Evolutionary conservation across 2,888 invertebrate genomes (phyloP), one percentile per base, ranked within the genome.

Genomic region (Agrochola lychnidis): DNA sequence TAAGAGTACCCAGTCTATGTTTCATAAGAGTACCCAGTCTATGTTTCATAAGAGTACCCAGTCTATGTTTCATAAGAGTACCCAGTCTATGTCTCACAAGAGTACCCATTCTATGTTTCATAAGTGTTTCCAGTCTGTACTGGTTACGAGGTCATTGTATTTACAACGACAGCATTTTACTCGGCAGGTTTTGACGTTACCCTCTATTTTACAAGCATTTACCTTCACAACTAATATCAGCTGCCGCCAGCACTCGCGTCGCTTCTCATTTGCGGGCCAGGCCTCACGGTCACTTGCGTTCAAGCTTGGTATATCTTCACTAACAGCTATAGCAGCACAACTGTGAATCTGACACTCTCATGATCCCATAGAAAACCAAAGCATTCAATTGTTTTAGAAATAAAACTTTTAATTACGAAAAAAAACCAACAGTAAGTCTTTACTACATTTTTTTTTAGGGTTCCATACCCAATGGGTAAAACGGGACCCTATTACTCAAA

Each of bases 301-400:
- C 3, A 45, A 9, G 16, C n/a, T 30, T 56, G 22, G 19, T 9
- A 25, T 16, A 12, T 40, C n/a, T 61, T 22, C 59, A 56, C 36
- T 61, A 10, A 36, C n/a, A 63, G 56, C 36, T 57, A 51, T 61
- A 80, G 53, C 61, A 14, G 7, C 19, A 66, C 73, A 59, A 4
- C 25, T 51, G n/a, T 36, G 4, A 62, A 51, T 14, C 22, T 30
- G 7, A 63, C 57, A 25, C 40, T 62, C 6, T 19, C 40, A 14
- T 53, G 14, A 22, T 12, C 40, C 0, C 19, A 2, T 16, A 10
- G 1, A 16, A 19, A 9, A 40, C 10, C 36, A 6, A 40, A n/a
- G 22, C 10, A n/a, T 66, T 25, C 0, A 14, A 42, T 61, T 72
- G 16, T 25, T 45, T 53, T 22, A n/a, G 2, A 53, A 19, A 14